Percentiles rank a stretch among this genome's conserved stretches.
Evolutionary conservation across 2,888 invertebrate species (phyloP).

Genomic region (Cotesia congregata): DNA sequence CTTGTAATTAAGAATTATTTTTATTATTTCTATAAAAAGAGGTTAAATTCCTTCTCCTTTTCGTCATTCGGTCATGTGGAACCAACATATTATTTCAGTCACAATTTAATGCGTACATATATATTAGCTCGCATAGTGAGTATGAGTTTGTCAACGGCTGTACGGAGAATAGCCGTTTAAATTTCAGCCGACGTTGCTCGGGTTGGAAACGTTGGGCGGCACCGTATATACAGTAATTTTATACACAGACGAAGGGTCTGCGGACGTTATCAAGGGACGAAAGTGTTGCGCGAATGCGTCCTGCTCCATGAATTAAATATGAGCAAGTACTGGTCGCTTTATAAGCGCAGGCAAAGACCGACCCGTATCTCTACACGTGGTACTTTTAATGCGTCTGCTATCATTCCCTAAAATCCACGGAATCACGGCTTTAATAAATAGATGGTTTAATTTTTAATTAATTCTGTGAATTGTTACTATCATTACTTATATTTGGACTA

Average conservation of each 20-base stretch:
- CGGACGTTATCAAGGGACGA: conserved; percentile 29
- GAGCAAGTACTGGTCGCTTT: conserved; percentile 31
- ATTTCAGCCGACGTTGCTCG: conserved; percentile 28
- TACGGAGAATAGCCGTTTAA: conserved; percentile 25
- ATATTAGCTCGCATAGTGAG: neutral
- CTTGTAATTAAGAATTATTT: too few relatives aligned
- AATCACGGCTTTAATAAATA: conserved; percentile 1
- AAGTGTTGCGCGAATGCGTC: conserved; percentile 40
- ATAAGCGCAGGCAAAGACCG: neutral
- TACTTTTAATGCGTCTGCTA: neutral
- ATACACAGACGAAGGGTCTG: conserved; percentile 18
- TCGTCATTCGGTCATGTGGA: neutral
- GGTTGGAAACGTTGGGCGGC: conserved; percentile 19
- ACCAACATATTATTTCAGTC: conserved; percentile 26
- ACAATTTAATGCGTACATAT: neutral
- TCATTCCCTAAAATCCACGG: conserved; percentile 3
- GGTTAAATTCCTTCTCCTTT: neutral
- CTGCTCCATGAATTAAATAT: conserved; percentile 50
- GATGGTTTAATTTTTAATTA: neutral
- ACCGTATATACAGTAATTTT: too few relatives aligned
- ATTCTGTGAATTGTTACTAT: too few relatives aligned
- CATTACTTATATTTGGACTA: too few relatives aligned
- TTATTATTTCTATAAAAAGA: too few relatives aligned
- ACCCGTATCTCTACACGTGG: neutral
- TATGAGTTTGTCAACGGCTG: conserved; percentile 17